phyloP scores from a whole-genome alignment of 2,113 vertebrate genomes.

The Cyanoderma ruficeps region DNA sequence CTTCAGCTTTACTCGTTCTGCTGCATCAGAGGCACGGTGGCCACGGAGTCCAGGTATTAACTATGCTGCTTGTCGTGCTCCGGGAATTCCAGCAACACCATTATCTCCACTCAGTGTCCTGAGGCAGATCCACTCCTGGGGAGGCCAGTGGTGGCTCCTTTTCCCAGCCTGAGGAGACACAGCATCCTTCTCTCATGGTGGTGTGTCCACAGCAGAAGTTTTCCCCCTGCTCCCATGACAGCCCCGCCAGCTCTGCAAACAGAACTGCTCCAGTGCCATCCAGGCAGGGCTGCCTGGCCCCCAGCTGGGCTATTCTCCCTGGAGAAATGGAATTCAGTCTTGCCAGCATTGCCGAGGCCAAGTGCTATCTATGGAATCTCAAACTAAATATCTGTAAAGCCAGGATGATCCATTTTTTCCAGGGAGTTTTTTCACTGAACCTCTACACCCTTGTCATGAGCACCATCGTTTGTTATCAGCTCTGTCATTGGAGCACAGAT shows the following conservation, averaged over 20 bases:
- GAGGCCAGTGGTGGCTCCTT: not conserved
- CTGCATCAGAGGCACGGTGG: not conserved
- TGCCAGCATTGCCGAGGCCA: not conserved
- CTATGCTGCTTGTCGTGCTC: not conserved
- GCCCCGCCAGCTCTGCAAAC: not conserved
- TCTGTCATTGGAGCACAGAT: not conserved
- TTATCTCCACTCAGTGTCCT: not conserved
- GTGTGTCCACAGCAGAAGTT: not conserved
- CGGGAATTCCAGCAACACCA: not conserved
- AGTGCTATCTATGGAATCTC: not conserved
- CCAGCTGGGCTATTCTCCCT: not conserved
- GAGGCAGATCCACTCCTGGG: not conserved
- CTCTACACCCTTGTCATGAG: not conserved
- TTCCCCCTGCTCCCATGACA: not conserved
- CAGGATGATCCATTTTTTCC: slow-evolving; percentile 33
- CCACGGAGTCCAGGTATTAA: not conserved
- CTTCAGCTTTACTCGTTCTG: not conserved
- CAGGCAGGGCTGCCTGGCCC: not conserved
- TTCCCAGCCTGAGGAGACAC: not conserved
- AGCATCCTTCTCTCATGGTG: not conserved
- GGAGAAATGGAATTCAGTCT: not conserved
- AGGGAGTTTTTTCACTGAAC: not conserved
- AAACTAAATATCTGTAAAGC: not conserved
- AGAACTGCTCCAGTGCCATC: not conserved
- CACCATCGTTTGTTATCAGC: not conserved